Conservation (phyloP, 1,140 invertebrate genomes). For the Orchesella cincta region DNA sequence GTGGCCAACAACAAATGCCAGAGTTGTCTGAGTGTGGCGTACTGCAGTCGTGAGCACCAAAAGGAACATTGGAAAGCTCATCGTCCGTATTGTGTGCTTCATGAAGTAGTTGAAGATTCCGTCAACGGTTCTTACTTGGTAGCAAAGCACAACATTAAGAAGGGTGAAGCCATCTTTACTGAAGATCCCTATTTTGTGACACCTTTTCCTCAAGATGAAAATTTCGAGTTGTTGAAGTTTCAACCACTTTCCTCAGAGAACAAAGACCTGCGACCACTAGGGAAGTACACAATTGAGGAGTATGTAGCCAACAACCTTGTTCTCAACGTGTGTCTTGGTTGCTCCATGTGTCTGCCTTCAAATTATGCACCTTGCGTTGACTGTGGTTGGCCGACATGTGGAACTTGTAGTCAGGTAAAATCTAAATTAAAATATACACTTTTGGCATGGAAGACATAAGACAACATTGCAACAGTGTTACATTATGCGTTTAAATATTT, state of each 20-base stretch:
- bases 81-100: neutral
- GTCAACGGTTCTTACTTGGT: neutral
- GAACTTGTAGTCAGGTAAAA: neutral
- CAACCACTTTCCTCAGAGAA: neutral
- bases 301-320: neutral
- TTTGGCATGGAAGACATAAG: too few species aligned
- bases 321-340: neutral
- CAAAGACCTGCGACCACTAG: neutral
- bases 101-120: neutral
- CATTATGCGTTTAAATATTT: too few species aligned
- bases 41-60: neutral
- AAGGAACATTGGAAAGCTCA: neutral
- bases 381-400: neutral
- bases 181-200: slow-evolving; percentile 2
- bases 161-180: neutral
- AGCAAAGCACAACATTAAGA: neutral
- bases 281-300: neutral
- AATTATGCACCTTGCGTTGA: neutral
- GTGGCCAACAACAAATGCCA: neutral
- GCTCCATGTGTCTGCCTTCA: neutral
- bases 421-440: too few species aligned
- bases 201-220: neutral
- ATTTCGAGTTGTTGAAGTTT: neutral
- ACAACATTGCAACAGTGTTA: too few species aligned
- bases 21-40: neutral